Evolutionary conservation across 2,113 vertebrate species (phyloP).

Genomic region (Polypterus senegalus): DNA sequence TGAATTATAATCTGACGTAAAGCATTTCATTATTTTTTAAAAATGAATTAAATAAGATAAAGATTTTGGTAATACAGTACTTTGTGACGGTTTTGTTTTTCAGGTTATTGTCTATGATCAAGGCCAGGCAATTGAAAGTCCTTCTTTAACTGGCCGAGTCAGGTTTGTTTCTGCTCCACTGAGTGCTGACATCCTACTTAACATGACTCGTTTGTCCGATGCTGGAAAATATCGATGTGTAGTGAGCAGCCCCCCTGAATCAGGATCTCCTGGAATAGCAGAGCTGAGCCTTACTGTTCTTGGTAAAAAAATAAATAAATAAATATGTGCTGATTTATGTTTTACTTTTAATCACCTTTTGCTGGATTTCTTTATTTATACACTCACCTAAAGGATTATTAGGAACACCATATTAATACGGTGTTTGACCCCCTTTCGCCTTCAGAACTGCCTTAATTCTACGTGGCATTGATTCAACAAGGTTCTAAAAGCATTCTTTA

Average conservation of each 20-base stretch:
- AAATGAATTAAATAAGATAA: no score
- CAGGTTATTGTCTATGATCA: slow-evolving; percentile 65
- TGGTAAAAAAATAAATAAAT: slow-evolving; percentile 25
- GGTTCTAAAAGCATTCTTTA: no score
- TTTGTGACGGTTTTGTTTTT: not conserved
- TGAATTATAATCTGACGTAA: no score
- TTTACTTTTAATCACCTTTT: no score
- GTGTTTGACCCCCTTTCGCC: no score
- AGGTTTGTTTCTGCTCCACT: slow-evolving; percentile 44
- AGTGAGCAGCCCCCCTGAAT: slow-evolving; percentile 61
- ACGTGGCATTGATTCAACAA: no score
- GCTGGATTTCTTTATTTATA: no score
- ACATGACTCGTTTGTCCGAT: slow-evolving; percentile 48
- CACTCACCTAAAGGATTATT: no score
- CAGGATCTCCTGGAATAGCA: slow-evolving; percentile 45
- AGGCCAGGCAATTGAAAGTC: slow-evolving; percentile 53
- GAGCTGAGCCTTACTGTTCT: slow-evolving; percentile 51
- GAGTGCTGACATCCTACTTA: slow-evolving; percentile 57
- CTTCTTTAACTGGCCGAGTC: slow-evolving; percentile 48
- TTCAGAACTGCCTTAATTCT: no score
- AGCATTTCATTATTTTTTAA: no score
- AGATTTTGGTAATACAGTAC: no score
- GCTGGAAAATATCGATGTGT: slow-evolving; percentile 59
- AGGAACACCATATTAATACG: no score
- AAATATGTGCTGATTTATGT: not conserved